Base-by-base conservation (phyloP, 2,888 invertebrate genomes). In the Pteria penguin region DNA sequence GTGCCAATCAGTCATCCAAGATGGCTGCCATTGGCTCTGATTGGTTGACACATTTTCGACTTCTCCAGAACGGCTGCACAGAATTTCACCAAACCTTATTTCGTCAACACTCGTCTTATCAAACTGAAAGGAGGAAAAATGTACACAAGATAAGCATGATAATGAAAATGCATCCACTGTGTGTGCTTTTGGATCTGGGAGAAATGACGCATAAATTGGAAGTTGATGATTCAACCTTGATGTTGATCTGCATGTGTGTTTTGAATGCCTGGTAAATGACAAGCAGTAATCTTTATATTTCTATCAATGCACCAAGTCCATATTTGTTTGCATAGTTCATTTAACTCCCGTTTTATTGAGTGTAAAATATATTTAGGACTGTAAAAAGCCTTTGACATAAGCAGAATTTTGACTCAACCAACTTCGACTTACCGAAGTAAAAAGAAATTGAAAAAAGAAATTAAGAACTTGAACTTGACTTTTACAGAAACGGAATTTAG, bases 71-170 rank as follows among this genome's bases (percentile, higher is more conserved):
- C 24, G 29, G 27, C 18, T 32, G n/a, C 26, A 31, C 57, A 4
- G 76, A 31, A 24, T 57, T 4, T 8, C 26, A 69, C 67, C 70
- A 63, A 33, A 26, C 69, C n/a, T 66, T 63, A n/a, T 63, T 73
- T 77, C 54, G 31, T 33, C 8, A 77, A 2, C 4, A 72, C 57
- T n/a, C 45, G 4, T 14, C 31, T 32, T 5, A 72, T 58, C 45
- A 78, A 3, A 68, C 78, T 80, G 78, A 75, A 78, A 78, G 81
- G 81, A 57, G 79, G 76, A 55, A 80, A 82, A 2, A 72, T 61
- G 32, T 80, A 80, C 24, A 33, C 45, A 33, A 1, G 54, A 22
- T 4, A 70, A 22, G 36, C 79, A 82, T 4, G 4, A 8, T 0
- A 79, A 2, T 1, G 75, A 66, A 58, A 80, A 82, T 24, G 78